Evolutionary conservation across 2,888 invertebrate genomes (phyloP).

Genomic region (Sympetrum striolatum): DNA sequence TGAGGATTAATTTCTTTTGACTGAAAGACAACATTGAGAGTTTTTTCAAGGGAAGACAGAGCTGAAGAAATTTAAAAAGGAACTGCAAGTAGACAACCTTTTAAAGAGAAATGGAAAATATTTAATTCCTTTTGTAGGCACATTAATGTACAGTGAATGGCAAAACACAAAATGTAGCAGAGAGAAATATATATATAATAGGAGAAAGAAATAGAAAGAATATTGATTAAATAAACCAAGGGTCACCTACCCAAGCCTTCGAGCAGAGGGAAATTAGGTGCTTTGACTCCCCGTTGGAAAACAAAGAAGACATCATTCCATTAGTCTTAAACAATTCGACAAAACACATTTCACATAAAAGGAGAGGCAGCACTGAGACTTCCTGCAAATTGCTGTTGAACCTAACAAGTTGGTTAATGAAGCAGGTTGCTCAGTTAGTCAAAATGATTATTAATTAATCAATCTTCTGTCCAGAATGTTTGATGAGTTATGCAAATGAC

Average conservation of each 20-base stretch:
- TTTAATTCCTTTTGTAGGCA: constrained; percentile 19
- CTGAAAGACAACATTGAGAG: neutral
- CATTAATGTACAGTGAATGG: constrained; percentile 30
- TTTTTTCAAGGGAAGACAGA: neutral
- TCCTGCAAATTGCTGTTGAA: neutral
- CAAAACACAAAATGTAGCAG: constrained; percentile 34
- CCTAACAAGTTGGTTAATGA: neutral
- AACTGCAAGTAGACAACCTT: constrained; percentile 45
- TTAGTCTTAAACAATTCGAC: constrained; percentile 14
- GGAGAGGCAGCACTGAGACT: neutral
- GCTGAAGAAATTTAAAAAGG: neutral
- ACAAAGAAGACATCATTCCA: constrained; percentile 42
- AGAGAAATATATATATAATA: constrained; percentile 3
- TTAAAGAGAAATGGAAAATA: constrained; percentile 26
- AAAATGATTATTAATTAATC: neutral
- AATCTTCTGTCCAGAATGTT: neutral
- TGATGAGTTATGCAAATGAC: neutral
- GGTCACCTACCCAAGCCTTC: constrained; percentile 68
- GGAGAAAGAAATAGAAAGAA: constrained; percentile 45
- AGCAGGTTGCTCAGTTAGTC: neutral
- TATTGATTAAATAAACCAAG: constrained; percentile 56
- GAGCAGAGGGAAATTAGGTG: constrained; percentile 69
- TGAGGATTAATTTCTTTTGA: neutral
- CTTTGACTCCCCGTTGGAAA: constrained; percentile 61
- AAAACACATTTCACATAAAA: neutral